Evolutionary conservation across 1,140 invertebrate genomes (phyloP), one percentile per base, ranked within the genome.

Genomic region (Colletes gigas): DNA sequence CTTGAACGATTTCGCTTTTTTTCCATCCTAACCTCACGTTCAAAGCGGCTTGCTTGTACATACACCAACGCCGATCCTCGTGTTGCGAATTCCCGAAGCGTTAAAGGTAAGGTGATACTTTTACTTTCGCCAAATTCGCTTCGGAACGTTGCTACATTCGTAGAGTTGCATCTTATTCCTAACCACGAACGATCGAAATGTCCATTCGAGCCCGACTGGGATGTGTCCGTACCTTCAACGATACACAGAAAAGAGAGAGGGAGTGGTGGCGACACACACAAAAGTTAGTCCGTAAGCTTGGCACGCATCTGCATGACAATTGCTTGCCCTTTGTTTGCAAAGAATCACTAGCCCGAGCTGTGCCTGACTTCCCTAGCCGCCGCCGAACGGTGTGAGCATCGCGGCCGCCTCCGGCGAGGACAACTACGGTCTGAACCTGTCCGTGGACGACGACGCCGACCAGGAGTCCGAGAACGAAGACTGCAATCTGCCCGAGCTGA

Each of bases 321-420:
- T 9, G 92, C 92, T 93, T 92, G 91, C 90, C 91, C 91, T 92
- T 81, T 92, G 88, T 93, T 93, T 93, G 89, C 91, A 85, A 93
- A 93, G 92, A 93, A 92, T 92, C 89, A 92, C 88, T 92, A 93
- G 92, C 88, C 89, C 89, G 89, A 92, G 90, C 89, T 92, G 91
- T 92, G 86, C 88, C 89, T 92, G 91, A 92, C 91, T 93, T 92
- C 89, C 91, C 74, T 92, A 93, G 92, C 92, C 92, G 88, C 91
- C 91, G 59, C 90, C 83, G 70, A 90, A 92, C 71, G 87, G 88
- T 77, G 50, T 81, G 41, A 65, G 71, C 54, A 81, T 77, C 50
- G 63, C 74, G 57, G 52, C 72, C 59, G 50, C 78, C 9, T 80
- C 75, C 66, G 90, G 90, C 19, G 91, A 92, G 72, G 91, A 92